Evolutionary conservation across 2,113 vertebrate species (phyloP).

Genomic region (Tretioscincus oriximinensis): DNA sequence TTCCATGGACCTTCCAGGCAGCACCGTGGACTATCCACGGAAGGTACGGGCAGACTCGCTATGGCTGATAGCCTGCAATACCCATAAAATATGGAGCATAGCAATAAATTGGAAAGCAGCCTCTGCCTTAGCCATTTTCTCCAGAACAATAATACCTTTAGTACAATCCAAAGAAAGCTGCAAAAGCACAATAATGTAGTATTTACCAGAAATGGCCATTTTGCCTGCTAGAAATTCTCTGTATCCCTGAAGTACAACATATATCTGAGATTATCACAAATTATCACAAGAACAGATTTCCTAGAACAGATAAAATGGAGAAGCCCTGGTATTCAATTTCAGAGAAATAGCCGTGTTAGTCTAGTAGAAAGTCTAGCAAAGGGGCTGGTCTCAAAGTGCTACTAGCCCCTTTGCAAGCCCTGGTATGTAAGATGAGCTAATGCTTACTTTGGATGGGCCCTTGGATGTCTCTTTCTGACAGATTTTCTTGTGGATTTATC

Average conservation of each 20-base stretch:
- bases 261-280: neutral
- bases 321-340: neutral
- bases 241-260: neutral
- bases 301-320: neutral
- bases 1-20: no score
- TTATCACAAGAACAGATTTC: neutral
- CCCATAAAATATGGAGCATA: no score
- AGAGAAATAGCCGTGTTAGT: no score
- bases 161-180: neutral
- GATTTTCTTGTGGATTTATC: neutral
- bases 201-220: neutral
- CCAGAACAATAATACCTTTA: slow-evolving; percentile 8
- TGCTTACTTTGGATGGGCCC: neutral
- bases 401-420: no score
- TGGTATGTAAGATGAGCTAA: no score
- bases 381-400: no score
- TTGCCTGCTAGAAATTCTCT: neutral
- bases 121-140: neutral
- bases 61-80: no score
- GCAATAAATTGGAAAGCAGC: no score
- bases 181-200: neutral
- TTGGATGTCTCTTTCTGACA: neutral
- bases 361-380: no score
- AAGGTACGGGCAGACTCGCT: no score
- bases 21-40: no score